Evolutionary conservation across 2,888 invertebrate species (phyloP).

Genomic region (Liposcelis brunnea): DNA sequence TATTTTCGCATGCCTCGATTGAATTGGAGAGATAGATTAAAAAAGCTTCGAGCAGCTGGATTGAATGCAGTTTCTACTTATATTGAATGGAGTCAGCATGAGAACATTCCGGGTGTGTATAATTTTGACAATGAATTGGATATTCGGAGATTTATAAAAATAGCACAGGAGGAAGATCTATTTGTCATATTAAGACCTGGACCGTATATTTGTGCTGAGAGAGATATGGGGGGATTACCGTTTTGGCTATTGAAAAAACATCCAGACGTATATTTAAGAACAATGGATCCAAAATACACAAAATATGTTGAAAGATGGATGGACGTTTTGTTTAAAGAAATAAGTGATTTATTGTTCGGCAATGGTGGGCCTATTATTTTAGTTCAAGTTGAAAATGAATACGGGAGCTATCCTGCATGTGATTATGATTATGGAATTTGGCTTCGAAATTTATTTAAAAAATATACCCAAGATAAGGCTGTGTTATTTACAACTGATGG

Average conservation of each 20-base stretch:
- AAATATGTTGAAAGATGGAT: constrained; percentile 32
- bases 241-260: constrained; percentile 21
- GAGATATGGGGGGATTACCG: constrained; percentile 49
- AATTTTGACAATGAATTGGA: constrained; percentile 29
- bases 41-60: constrained; percentile 1
- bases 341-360: constrained; percentile 35
- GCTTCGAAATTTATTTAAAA: constrained; percentile 43
- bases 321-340: constrained; percentile 29
- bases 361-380: constrained; percentile 76
- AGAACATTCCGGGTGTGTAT: constrained; percentile 24
- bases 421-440: constrained; percentile 49
- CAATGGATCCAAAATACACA: constrained; percentile 42
- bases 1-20: constrained; percentile 3
- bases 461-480: constrained; percentile 43
- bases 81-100: constrained; percentile 33
- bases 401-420: constrained; percentile 63
- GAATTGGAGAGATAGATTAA: constrained; percentile 1
- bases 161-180: constrained; percentile 30
- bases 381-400: constrained; percentile 88
- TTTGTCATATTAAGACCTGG: constrained; percentile 32
- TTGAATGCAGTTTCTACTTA: constrained; percentile 19
- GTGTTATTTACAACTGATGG: constrained; percentile 79
- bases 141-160: constrained; percentile 26
- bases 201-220: constrained; percentile 36
- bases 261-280: constrained; percentile 42